Base-by-base conservation (phyloP, 2,797 vertebrate species). In the Gymnoscopelus braueri region DNA sequence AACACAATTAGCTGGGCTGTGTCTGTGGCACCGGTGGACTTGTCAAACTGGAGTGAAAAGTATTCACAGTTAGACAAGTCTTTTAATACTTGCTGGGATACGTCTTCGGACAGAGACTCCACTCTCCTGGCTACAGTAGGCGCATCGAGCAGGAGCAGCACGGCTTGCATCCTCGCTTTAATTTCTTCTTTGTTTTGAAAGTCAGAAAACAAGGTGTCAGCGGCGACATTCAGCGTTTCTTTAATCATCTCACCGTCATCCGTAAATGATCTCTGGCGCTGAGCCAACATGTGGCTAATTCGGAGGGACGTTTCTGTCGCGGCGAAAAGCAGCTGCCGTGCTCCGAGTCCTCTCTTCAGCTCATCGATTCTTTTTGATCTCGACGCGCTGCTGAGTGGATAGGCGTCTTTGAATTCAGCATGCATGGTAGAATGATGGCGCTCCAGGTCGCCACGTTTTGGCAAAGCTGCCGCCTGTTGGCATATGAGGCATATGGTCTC, bases 1-100 rank as follows among this genome's bases (percentile, higher is more conserved):
- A 60, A 60, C 58, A 60, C 32, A 47, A 11, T 47, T 19, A 60
- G 58, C 58, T 71, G 53, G 23, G 62, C 26, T 51, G 62, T 65
- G 44, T 64, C 61, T 35, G 62, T 71, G 54, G 58, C 61, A 39
- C 44, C 47, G 13, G 23, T 23, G n/a, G 19, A 75, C 69, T 78
- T 8, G 23, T 69, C 50, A 10, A 75, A 70, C 7, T 73, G 55
- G 10, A 72, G 57, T 56, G 53, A 73, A 66, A 72, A 65, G 32
- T 47, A 72, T 14, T 67, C 64, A 12, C 50, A 71, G 14, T 8
- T 4, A 14, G 61, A 56, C 24, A 65, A 59, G 49, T 71, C 61
- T 29, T 69, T 69, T 15, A 58, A 49, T 48, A 61, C 50, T 69
- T 60, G 58, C 44, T 26, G 58, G 24, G 29, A 23, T 50, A 55